Base-by-base conservation (phyloP, 2,113 vertebrate genomes). In the Xenopus laevis region DNA sequence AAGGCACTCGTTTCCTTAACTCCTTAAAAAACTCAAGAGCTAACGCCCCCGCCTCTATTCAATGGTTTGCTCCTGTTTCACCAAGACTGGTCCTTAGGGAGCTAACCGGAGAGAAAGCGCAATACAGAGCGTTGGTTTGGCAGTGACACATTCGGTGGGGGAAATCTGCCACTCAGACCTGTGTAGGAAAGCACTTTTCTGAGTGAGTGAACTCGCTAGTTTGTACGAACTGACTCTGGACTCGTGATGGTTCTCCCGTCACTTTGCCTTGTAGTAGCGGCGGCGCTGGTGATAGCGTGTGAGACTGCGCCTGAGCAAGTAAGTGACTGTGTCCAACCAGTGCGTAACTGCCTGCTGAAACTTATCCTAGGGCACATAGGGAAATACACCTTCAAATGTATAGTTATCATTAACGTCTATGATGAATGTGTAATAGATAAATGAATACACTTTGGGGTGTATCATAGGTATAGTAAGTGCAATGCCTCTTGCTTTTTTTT, bases 241-340 rank as follows among this genome's bases (percentile, higher is more conserved):
- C 88, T 86, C 89, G 93, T 83, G 91, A 97, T 97, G 96, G 90
- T 91, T 83, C 85, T 87, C 83, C 91, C 90, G 85, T 91, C 94
- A 87, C 87, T 93, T 53, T 92, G 91, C 84, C 69, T 93, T 46
- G 70, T 89, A 82, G 88, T 88, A 83, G 93, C 91, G 5, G 67
- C 63, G 87, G 83, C 89, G 78, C 83, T 89, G 8, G 33, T 40
- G 79, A 78, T 87, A 75, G 84, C 89, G 79, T 73, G 76, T 81
- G 74, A 89, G 90, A 92, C 93, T 84, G 89, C 93, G 82, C 91
- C 92, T 78, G 83, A 79, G 78, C 90, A 92, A 90, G 96, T 96
- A 94, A 94, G 89, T 90, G 80, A 65, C 68, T 13, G 8, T 27
- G 18, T 46, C 5, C 17, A 7, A 58, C 17, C 55, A 58, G 10